Conservation (phyloP, 2,797 vertebrate genomes). For the Myotis planiceps region DNA sequence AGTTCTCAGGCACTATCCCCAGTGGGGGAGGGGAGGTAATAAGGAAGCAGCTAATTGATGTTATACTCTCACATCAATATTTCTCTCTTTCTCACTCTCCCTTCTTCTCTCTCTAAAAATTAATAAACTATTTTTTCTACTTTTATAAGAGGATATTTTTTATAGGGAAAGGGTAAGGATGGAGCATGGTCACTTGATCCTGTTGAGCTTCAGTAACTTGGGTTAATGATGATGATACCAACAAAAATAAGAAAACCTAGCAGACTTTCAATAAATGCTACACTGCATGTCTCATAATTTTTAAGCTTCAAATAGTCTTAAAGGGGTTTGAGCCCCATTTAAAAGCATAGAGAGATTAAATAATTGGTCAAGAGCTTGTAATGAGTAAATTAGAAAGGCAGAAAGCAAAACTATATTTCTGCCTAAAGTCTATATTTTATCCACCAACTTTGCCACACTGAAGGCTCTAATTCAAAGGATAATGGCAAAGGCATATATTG, state of each 20-base stretch:
- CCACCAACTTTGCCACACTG: fast-evolving
- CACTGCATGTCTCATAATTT: not conserved
- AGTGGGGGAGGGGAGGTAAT: fast-evolving
- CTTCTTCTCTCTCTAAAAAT: not conserved
- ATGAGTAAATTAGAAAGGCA: not conserved
- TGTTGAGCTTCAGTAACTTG: not conserved
- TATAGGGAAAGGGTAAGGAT: not conserved
- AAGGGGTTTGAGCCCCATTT: not conserved
- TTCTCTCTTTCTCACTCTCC: not conserved
- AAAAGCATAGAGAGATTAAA: not conserved
- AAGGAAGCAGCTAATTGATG: not conserved
- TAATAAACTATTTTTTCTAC: not conserved
- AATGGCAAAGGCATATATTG: not conserved
- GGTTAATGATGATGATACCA: not conserved
- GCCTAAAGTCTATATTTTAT: not conserved
- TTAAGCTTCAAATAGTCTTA: not conserved
- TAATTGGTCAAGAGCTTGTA: not conserved
- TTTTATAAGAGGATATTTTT: not conserved
- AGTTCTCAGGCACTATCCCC: not conserved
- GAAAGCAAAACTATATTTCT: not conserved
- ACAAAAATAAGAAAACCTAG: not conserved
- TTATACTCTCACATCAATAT: not conserved
- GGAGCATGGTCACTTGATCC: not conserved
- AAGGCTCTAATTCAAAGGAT: not conserved
- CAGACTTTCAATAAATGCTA: not conserved